Evolutionary conservation across 2,888 invertebrate genomes (phyloP).

Genomic region (Cryptus viduatorius): DNA sequence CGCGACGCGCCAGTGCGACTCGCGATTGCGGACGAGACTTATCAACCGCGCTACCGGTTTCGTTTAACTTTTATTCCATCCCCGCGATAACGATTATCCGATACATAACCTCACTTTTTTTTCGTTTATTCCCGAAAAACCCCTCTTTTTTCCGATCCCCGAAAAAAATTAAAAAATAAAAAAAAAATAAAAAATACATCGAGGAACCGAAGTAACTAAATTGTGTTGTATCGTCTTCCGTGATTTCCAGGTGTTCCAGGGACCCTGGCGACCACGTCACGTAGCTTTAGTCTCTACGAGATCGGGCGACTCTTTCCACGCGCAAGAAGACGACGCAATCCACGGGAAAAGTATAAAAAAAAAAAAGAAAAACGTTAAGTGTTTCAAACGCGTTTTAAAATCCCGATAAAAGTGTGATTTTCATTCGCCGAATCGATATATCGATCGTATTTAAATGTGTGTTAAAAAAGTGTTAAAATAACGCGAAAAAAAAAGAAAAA

Average conservation of each 20-base stretch:
- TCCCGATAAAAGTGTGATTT: background rate
- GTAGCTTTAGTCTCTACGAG: conserved; percentile 2
- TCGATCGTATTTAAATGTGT: background rate
- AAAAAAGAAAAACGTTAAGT: background rate
- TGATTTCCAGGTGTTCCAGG: conserved; percentile 40
- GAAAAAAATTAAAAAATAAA: background rate
- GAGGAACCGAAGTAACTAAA: conserved; percentile 4
- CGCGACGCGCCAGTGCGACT: conserved; percentile 69
- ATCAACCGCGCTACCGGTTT: conserved; percentile 47
- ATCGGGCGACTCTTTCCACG: background rate
- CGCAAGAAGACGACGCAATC: background rate
- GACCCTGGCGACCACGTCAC: conserved; percentile 12
- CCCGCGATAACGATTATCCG: conserved; percentile 1
- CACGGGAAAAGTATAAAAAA: background rate
- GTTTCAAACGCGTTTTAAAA: background rate
- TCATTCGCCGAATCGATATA: background rate
- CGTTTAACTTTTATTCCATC: background rate
- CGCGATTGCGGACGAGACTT: conserved; percentile 68
- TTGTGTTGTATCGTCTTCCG: background rate
- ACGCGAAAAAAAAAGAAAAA: background rate
- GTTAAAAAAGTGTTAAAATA: background rate
- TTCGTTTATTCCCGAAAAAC: background rate
- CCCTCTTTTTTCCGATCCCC: too few relatives aligned
- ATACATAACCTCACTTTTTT: background rate
- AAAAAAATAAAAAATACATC: background rate